phyloP scores from a whole-genome alignment of 2,113 vertebrate genomes.

The Stigmatopora argus region DNA sequence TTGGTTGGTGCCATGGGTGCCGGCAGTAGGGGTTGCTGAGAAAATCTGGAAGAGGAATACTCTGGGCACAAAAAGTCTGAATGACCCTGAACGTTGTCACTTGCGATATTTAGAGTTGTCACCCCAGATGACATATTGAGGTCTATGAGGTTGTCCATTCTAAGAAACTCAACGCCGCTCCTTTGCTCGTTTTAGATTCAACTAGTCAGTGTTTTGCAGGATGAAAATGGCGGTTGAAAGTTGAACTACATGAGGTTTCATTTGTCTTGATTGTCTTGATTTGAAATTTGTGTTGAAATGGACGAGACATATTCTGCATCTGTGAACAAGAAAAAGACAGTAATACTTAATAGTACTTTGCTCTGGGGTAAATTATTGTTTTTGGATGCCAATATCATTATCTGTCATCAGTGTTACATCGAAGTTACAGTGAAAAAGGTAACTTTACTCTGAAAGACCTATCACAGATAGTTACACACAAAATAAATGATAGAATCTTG shows the following conservation, averaged over 20 bases:
- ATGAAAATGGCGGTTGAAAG: constrained; percentile 12
- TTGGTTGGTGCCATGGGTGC: constrained; percentile 45
- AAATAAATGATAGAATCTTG: too few relatives aligned
- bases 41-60: constrained; percentile 15
- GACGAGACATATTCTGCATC: constrained; percentile 31
- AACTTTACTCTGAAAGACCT: too few relatives aligned
- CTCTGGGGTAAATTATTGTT: background rate
- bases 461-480: too few relatives aligned
- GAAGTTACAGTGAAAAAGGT: too few relatives aligned
- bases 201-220: constrained; percentile 5
- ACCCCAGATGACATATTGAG: constrained; percentile 66
- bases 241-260: constrained; percentile 3
- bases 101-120: constrained; percentile 41
- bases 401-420: too few relatives aligned
- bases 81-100: constrained; percentile 28
- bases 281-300: background rate
- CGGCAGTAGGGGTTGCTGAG: constrained; percentile 39
- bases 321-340: constrained; percentile 24
- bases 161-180: constrained; percentile 76
- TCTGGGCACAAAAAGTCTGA: constrained; percentile 52
- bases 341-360: background rate
- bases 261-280: background rate
- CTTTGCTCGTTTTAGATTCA: background rate
- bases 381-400: background rate
- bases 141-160: constrained; percentile 81